These are phyloP conservation scores for Aleiodes alternator DNA, from an alignment of 2,888 invertebrate genomes.

Conservation along the genomic window DNA sequence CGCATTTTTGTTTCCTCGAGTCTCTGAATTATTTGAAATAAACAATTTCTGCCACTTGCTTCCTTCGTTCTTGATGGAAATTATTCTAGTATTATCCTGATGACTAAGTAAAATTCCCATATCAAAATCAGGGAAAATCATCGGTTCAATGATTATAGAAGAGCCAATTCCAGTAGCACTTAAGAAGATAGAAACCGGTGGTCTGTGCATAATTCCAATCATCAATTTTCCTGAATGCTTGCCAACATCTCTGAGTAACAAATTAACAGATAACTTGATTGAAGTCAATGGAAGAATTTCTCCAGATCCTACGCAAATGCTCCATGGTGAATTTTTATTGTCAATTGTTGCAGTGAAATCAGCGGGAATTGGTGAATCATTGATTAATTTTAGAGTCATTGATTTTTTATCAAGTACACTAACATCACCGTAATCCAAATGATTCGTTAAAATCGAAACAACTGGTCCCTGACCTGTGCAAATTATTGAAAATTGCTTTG, in stretches of 20 bases:
- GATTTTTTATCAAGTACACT: constrained; percentile 77
- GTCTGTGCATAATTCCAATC: constrained; percentile 73
- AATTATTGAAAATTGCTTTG: constrained; percentile 67
- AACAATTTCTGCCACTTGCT: constrained; percentile 77
- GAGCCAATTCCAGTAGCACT: constrained; percentile 81
- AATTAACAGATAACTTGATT: constrained; percentile 64
- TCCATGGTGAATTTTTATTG: constrained; percentile 59
- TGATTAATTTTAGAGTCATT: constrained; percentile 78
- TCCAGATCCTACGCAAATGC: constrained; percentile 61
- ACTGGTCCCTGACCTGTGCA: constrained; percentile 82
- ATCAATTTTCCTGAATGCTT: constrained; percentile 68
- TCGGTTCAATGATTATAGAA: constrained; percentile 80
- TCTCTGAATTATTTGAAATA: constrained; percentile 62
- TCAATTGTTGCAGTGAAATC: constrained; percentile 77
- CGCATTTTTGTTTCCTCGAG: constrained; percentile 40
- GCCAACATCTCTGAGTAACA: constrained; percentile 71
- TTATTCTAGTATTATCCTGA: constrained; percentile 61
- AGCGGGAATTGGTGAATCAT: constrained; percentile 84
- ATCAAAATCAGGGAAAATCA: constrained; percentile 77
- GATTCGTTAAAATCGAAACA: constrained; percentile 79
- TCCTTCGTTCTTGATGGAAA: constrained; percentile 79
- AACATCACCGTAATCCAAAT: constrained; percentile 81
- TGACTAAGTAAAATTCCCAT: constrained; percentile 76
- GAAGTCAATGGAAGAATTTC: constrained; percentile 67
- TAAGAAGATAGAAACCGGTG: constrained; percentile 75